These are phyloP conservation scores for Drosophila ezoana DNA, from an alignment of 2,888 invertebrate species.

Conservation along the genomic window DNA sequence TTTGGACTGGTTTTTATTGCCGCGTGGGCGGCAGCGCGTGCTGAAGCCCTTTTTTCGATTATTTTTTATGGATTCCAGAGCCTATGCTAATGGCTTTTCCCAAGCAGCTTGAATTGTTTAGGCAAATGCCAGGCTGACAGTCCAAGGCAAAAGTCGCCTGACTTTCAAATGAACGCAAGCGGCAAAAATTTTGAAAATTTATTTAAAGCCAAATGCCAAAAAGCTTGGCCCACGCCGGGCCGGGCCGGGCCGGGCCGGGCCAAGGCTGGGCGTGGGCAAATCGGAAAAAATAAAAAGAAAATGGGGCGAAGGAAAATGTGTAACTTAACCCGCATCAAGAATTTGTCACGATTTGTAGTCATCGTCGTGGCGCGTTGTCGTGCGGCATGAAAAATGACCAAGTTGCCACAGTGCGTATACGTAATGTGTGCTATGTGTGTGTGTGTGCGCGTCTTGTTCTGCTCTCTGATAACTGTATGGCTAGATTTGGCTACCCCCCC, in stretches of 20 bases:
- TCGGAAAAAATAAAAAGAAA: constrained; percentile 8
- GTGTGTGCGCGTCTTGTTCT: constrained; percentile 36
- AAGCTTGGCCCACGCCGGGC: constrained; percentile 43
- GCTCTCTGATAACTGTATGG: constrained; percentile 68
- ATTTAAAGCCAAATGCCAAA: constrained; percentile 59
- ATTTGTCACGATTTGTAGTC: constrained; percentile 80
- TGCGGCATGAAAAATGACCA: constrained; percentile 75
- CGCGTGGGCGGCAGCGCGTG: constrained; percentile 14
- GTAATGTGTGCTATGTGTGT: constrained; percentile 52
- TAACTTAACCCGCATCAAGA: constrained; percentile 78
- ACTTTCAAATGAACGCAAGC: constrained; percentile 37
- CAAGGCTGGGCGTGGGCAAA: background rate
- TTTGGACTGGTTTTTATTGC: constrained; percentile 40
- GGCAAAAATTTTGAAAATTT: constrained; percentile 57
- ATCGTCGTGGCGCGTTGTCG: constrained; percentile 44
- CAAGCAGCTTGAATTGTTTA: constrained; percentile 57
- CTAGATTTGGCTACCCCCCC: constrained; percentile 51
- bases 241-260: background rate
- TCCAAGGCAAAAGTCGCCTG: constrained; percentile 41
- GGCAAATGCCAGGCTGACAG: constrained; percentile 54
- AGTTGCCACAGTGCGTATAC: constrained; percentile 68
- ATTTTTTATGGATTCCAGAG: constrained; percentile 27
- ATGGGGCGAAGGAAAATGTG: constrained; percentile 58
- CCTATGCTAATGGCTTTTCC: constrained; percentile 53
- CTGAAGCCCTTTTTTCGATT: constrained; percentile 23